phyloP scores from a whole-genome alignment of 2,113 vertebrate genomes.

The Aleadryas rufinucha region DNA sequence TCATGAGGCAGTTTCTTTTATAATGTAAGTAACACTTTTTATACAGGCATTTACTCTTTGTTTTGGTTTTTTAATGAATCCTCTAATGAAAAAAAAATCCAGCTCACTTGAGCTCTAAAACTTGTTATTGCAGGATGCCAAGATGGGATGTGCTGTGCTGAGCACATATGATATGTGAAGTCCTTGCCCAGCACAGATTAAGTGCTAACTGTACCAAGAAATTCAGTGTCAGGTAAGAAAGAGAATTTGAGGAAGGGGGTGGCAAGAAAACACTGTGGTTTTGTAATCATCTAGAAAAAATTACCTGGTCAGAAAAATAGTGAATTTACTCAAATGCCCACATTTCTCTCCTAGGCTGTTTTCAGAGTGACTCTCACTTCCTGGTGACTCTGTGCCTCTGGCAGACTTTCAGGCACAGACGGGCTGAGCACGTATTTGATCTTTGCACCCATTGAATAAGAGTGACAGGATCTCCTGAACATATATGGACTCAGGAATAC shows the following conservation, averaged over 20 bases:
- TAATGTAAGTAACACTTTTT: not conserved
- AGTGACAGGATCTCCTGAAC: not conserved
- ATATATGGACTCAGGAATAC: not conserved
- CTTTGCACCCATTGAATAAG: not conserved
- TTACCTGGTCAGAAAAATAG: not conserved
- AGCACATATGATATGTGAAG: not conserved
- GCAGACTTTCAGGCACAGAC: not conserved
- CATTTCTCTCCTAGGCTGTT: not conserved
- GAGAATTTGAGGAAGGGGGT: not conserved
- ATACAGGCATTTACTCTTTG: not conserved
- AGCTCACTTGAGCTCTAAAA: not conserved
- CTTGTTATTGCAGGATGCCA: not conserved
- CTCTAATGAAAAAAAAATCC: not conserved
- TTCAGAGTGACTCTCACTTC: not conserved
- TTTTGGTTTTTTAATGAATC: not conserved
- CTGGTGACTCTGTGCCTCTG: not conserved
- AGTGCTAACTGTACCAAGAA: not conserved
- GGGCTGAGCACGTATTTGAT: not conserved
- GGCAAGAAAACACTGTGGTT: accelerated
- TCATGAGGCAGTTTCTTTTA: not conserved
- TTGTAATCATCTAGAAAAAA: not conserved
- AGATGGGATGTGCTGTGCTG: not conserved
- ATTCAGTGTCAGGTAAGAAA: not conserved
- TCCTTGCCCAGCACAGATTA: not conserved
- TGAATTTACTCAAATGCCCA: not conserved